phyloP scores from a whole-genome alignment of 2,113 vertebrate species.

The Coracopsis vasa region DNA sequence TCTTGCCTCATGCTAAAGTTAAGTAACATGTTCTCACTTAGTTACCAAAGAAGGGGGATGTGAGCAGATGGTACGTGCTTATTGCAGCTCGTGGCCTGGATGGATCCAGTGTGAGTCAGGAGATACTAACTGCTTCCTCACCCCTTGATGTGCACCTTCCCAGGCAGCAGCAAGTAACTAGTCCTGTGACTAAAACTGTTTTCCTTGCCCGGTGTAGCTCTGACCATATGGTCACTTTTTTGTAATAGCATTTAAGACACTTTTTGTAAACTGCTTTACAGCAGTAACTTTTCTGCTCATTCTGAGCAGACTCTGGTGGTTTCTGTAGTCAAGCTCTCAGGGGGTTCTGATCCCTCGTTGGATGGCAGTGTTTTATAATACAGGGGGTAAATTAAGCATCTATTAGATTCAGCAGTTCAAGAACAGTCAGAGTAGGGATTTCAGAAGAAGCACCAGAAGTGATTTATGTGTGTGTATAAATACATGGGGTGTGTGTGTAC shows the following conservation, averaged over 20 bases:
- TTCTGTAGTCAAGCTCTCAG: background rate
- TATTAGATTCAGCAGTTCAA: background rate
- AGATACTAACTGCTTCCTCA: background rate
- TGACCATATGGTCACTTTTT: background rate
- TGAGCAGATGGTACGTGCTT: background rate
- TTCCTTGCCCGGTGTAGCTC: background rate
- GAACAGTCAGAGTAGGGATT: background rate
- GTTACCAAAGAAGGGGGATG: background rate
- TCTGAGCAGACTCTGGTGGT: background rate
- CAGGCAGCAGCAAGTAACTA: background rate
- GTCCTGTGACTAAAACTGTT: background rate
- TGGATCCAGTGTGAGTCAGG: background rate
- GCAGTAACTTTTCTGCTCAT: background rate
- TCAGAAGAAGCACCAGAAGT: background rate
- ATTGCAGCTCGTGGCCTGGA: background rate
- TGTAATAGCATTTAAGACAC: background rate
- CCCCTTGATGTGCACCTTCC: background rate
- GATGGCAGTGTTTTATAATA: background rate
- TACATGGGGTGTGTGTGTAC: fast-evolving
- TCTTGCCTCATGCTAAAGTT: background rate
- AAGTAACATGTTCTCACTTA: background rate
- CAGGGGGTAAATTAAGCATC: background rate
- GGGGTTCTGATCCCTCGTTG: background rate
- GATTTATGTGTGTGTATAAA: background rate
- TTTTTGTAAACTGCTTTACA: background rate